Base-by-base conservation (phyloP, 2,797 vertebrate genomes). In the Toxotes lorentzi region DNA sequence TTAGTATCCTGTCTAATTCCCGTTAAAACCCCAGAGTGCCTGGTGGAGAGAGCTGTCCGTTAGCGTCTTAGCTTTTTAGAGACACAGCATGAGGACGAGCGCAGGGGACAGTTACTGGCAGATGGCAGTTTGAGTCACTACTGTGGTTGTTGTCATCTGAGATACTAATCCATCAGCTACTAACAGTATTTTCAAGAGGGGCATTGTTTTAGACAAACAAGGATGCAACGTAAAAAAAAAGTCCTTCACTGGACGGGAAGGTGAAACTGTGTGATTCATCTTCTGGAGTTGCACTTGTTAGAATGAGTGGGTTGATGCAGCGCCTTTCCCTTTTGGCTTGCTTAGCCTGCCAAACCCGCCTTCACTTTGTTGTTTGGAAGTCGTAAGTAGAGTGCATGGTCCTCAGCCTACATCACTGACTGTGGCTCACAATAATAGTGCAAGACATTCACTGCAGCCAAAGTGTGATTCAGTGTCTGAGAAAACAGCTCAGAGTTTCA, bases 1-100 rank as follows among this genome's bases (percentile, higher is more conserved):
- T 91, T 91, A 87, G 19, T 69, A 65, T 87, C 65, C 66, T 19
- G 43, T 88, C 73, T 90, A 90, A 92, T 86, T 91, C 87, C 86
- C 43, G 63, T 76, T 88, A 86, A 30, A 92, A 88, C 75, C 86
- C 77, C 56, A 83, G 79, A 88, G 89, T 84, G 74, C 72, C 65
- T n/a, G 61, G 43, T 59, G 66, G 47, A 71, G 47, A 79, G 77
- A 85, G 82, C 59, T 68, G 71, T 74, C 76, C 63, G 76, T 72
- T 70, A 48, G 74, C 4, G 24, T 84, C 80, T 85, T 56, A 79
- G 77, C 70, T 65, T 78, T 91, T 75, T 65, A 84, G 79, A 82
- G 66, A 81, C 21, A 30, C 81, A 62, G 69, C 71, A 50, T 81
- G 83, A 79, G 82, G 62, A 87, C 24, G 35, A 41, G 73, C 51